phyloP scores from a whole-genome alignment of 1,140 invertebrate genomes.

The Bombyx mandarina region DNA sequence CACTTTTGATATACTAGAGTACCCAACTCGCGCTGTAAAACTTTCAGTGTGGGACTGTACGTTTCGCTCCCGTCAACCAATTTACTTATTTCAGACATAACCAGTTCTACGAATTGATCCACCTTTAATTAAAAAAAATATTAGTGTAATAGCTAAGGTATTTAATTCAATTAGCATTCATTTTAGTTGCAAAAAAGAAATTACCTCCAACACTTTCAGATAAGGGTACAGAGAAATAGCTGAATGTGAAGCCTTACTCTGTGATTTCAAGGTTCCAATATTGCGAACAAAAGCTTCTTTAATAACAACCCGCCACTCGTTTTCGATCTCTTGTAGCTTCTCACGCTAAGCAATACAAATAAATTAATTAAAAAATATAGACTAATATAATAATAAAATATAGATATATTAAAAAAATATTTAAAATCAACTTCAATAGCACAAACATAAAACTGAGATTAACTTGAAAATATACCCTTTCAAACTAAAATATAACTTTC shows the following conservation, averaged over 20 bases:
- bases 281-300: slow-evolving; percentile 77
- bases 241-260: slow-evolving; percentile 56
- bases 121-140: slow-evolving; percentile 28
- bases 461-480: no score
- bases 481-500: no score
- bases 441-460: no score
- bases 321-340: slow-evolving; percentile 74
- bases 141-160: not conserved
- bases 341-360: slow-evolving; percentile 49
- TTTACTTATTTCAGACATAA: slow-evolving; percentile 77
- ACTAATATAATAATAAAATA: no score
- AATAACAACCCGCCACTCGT: slow-evolving; percentile 77
- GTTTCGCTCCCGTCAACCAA: slow-evolving; percentile 83
- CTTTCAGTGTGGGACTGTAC: slow-evolving; percentile 79
- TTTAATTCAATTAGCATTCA: slow-evolving; percentile 1
- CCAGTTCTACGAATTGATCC: slow-evolving; percentile 76
- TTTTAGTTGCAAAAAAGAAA: slow-evolving; percentile 5
- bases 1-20: slow-evolving; percentile 76
- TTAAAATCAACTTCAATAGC: no score
- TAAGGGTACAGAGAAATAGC: slow-evolving; percentile 81
- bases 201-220: slow-evolving; percentile 75
- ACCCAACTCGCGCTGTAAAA: slow-evolving; percentile 80
- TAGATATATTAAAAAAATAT: no score
- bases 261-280: slow-evolving; percentile 73
- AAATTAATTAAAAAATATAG: no score